A percentile compares a stretch with the other conserved stretches of the same genome.
Conservation (phyloP, 1,140 invertebrate species). For the Anthonomus grandis region DNA sequence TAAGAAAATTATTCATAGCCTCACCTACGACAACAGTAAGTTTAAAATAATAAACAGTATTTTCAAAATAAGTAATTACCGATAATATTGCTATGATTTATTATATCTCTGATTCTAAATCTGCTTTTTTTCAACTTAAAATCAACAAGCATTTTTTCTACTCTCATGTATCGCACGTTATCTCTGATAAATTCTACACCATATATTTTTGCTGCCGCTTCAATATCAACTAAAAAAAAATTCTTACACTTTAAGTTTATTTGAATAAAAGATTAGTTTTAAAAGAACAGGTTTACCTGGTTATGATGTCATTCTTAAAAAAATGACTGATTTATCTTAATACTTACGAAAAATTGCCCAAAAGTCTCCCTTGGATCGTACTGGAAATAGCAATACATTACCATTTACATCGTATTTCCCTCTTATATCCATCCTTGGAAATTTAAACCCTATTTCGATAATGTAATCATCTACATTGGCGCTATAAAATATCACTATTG, state of each 20-base stretch:
- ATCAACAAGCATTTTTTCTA: slow-evolving; percentile 64
- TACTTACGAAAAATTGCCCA: slow-evolving; percentile 71
- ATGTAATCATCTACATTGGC: slow-evolving; percentile 63
- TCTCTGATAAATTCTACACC: slow-evolving; percentile 60
- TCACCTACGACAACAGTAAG: slow-evolving; percentile 56
- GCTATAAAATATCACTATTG: slow-evolving; percentile 49
- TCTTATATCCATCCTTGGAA: slow-evolving; percentile 68
- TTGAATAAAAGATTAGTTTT: not conserved
- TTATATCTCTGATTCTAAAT: slow-evolving; percentile 66
- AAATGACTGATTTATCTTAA: too few relatives aligned
- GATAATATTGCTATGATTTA: slow-evolving; percentile 72
- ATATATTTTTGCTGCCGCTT: slow-evolving; percentile 66
- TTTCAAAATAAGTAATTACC: slow-evolving; percentile 48
- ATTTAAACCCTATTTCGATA: slow-evolving; percentile 63
- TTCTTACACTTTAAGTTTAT: not conserved
- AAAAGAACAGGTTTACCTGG: too few relatives aligned
- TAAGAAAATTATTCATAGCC: slow-evolving; percentile 80
- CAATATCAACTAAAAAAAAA: slow-evolving; percentile 60
- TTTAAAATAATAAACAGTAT: not conserved
- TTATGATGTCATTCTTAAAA: too few relatives aligned
- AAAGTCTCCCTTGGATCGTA: slow-evolving; percentile 71
- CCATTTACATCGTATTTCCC: slow-evolving; percentile 72
- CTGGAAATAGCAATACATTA: slow-evolving; percentile 71
- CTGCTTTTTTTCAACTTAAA: slow-evolving; percentile 66
- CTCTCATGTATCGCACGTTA: slow-evolving; percentile 62